phyloP scores from a whole-genome alignment of 2,888 invertebrate genomes.

The Synergus laeviventris region DNA sequence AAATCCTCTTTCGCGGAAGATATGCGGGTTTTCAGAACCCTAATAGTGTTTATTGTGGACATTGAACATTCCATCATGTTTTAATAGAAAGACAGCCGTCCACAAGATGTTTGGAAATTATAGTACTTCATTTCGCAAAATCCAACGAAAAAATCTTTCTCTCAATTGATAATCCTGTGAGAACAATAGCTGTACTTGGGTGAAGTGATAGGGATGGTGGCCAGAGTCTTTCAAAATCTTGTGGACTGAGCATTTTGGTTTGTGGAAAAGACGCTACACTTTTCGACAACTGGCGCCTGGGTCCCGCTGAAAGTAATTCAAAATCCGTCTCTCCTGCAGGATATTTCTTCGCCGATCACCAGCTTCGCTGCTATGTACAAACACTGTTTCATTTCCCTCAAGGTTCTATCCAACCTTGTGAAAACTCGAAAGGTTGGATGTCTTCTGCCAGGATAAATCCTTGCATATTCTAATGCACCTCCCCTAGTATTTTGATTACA shows the following conservation, averaged over 20 bases:
- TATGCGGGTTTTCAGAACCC: background rate
- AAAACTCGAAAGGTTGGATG: no score
- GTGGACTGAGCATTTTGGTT: background rate
- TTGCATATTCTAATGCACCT: background rate
- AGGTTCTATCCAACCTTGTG: no score
- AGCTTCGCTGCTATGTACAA: no score
- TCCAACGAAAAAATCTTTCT: background rate
- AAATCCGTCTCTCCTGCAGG: no score
- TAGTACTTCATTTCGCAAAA: background rate
- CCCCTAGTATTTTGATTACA: background rate
- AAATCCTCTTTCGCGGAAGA: background rate
- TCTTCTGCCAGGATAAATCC: background rate
- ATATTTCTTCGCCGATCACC: no score
- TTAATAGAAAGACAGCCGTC: constrained; percentile 1
- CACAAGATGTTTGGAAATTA: background rate
- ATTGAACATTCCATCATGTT: background rate
- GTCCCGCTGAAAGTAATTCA: no score
- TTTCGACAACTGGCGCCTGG: background rate
- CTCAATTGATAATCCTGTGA: background rate
- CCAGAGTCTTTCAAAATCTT: background rate
- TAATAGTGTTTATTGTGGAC: constrained; percentile 4
- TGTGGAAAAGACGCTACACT: background rate
- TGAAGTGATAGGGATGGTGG: background rate
- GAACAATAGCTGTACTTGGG: background rate
- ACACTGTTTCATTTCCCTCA: no score